Evolutionary conservation across 2,113 vertebrate genomes (phyloP), one percentile per base, ranked within the genome.

Genomic region (Labeo catla): DNA sequence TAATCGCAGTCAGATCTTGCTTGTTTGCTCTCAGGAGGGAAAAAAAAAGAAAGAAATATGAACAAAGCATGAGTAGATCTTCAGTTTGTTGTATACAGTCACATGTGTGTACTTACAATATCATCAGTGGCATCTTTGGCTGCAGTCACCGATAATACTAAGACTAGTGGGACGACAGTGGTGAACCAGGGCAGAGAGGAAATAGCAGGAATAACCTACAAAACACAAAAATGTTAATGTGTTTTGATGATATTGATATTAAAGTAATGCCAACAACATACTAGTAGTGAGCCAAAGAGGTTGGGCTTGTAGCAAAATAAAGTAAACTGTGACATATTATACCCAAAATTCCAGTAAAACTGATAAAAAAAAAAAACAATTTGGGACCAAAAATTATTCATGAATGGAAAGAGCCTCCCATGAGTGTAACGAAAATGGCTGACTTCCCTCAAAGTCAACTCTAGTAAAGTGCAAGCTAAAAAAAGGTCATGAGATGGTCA

Each of bases 111-210:
- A 76, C 93, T 96, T 91, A 97, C 96, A 88, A 93, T 86, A 76
- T 97, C 96, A 65, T 97, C 96, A 0, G 91, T 94, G 88, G 95
- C 96, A 90, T 97, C 96, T 91, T 97, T 97, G 81, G 94, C 94
- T n/a, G 95, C 96, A 0, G 96, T 96, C 54, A 97, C 92, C n/a
- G 93, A 76, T 68, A 97, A 89, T 88, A 97, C 96, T 91, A 97
- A 88, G 21, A 95, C 86, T 7, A 97, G 90, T 3, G 96, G 96
- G 19, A 96, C 90, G 73, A 97, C 95, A 0, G 96, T 97, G 66
- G 96, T 97, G 88, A 95, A 96, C 96, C 96, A 97, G 2, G 94
- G 89, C 87, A 97, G 93, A 0, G 96, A 96, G 34, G 96, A 96
- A 82, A 97, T 95, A 86, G 96, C 93, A 50, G 96, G 96, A 92